Evolutionary conservation across 2,113 vertebrate genomes (phyloP), one percentile per base, ranked within the genome.

Genomic region (Monarcha castaneiventris): DNA sequence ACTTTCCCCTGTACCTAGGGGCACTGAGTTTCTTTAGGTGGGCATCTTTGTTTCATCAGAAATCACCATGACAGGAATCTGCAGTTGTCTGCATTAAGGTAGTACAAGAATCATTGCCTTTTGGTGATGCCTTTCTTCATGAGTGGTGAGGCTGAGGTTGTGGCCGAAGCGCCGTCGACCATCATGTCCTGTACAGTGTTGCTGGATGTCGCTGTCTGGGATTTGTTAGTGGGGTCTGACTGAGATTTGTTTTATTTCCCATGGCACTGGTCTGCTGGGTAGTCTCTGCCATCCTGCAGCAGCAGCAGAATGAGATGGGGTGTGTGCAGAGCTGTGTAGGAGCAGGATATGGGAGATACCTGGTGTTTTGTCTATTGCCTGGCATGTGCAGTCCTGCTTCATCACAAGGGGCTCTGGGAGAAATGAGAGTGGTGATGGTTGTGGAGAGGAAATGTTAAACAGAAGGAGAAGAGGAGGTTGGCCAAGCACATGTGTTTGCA

Each of bases 111-210:
- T 74, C 0, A 0, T 25, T 73, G 30, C 4, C 15, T 10, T n/a
- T 79, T 52, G 16, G 10, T 81, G 11, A 18, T 35, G 10, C 13
- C 46, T 58, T 74, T 41, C 26, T 82, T 83, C 16, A 3, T 49
- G 62, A 83, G 20, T 1, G 0, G 5, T 41, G 67, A 61, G 54
- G 22, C 49, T 82, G 46, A 83, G n/a, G 67, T 73, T 46, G 21
- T 3, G 2, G 12, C 49, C 5, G 5, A 55, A 66, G 44, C 74
- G 83, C 7, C 25, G 16, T 1, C 0, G 3, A 18, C 61, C 11
- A 1, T 33, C 0, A 0, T 43, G 20, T 56, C 11, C 18, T 43
- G 8, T 41, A 5, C 18, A 9, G 22, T 13, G 15, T 73, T 3
- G 2, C 56, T 87, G 75, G 17, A 33, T 69, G 19, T 80, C 0